A percentile compares a stretch with the other conserved stretches of the same genome.
phyloP scores from a whole-genome alignment of 2,888 invertebrate species.

The Tolmerus cingulatus region DNA sequence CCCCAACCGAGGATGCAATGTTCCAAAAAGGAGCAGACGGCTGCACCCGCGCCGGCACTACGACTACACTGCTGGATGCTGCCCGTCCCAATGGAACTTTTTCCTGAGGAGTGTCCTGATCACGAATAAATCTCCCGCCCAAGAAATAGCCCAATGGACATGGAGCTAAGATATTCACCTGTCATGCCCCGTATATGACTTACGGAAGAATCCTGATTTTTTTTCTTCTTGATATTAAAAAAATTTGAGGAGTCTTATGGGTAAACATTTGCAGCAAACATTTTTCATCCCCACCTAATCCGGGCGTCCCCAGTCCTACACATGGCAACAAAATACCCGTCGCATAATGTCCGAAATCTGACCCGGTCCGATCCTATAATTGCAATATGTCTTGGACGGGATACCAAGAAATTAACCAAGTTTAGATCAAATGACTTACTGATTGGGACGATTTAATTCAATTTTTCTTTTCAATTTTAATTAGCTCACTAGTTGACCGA shows the following conservation, averaged over 20 bases:
- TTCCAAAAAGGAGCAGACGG: background rate
- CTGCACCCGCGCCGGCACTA: background rate
- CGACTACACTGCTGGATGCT: background rate
- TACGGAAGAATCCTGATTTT: background rate
- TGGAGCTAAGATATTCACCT: constrained; percentile 13
- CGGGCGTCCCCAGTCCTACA: background rate
- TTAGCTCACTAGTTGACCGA: background rate
- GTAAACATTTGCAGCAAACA: constrained; percentile 21
- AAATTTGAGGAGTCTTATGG: constrained; percentile 12
- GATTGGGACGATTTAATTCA: background rate
- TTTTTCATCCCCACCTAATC: background rate
- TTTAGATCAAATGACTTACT: background rate
- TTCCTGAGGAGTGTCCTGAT: background rate
- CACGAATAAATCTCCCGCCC: background rate
- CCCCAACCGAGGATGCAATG: background rate
- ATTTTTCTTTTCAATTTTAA: background rate
- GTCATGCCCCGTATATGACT: constrained; percentile 16
- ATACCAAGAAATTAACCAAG: background rate
- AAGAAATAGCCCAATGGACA: background rate
- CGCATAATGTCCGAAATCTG: background rate
- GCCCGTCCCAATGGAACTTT: background rate
- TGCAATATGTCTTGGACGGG: background rate
- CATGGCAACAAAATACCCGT: background rate
- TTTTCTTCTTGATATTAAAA: constrained; percentile 9
- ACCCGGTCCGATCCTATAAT: background rate